These are phyloP conservation scores for Aphidoletes aphidimyza DNA, from an alignment of 2,888 invertebrate species.

Conservation along the genomic window DNA sequence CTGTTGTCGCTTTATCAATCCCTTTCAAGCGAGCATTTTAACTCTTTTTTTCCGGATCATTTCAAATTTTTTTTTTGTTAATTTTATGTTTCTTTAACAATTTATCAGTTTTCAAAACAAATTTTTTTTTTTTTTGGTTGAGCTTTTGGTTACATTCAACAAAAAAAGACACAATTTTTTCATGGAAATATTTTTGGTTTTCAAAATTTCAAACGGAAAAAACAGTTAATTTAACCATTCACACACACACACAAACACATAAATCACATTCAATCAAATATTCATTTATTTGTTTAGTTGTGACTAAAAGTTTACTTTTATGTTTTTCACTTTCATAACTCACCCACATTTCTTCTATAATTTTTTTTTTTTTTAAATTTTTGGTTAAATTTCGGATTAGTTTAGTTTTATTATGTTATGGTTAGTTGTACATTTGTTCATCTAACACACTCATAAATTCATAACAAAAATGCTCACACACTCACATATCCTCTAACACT, in stretches of 20 bases:
- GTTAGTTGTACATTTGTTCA: not conserved
- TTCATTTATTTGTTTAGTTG: not conserved
- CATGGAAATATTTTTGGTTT: conserved; percentile 36
- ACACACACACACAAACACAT: not conserved
- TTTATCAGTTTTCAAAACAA: conserved; percentile 9
- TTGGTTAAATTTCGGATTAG: not conserved
- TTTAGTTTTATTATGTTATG: not conserved
- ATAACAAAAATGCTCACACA: not conserved
- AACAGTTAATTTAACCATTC: not conserved
- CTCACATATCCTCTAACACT: not conserved
- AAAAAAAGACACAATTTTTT: too few relatives aligned
- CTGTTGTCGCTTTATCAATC: too few relatives aligned
- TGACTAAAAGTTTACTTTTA: not conserved
- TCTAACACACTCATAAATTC: too few relatives aligned
- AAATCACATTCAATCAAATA: too few relatives aligned
- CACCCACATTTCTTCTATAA: not conserved
- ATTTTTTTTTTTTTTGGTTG: conserved; percentile 5
- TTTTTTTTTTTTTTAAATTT: not conserved
- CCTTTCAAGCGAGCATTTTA: not conserved
- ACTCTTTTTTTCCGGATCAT: not conserved
- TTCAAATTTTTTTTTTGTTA: not conserved
- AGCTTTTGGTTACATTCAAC: not conserved
- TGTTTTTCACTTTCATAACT: not conserved
- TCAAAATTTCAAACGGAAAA: conserved; percentile 8
- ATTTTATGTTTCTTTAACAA: conserved; percentile 3